Conservation (phyloP, 2,888 invertebrate genomes). For the Zygaena filipendulae region DNA sequence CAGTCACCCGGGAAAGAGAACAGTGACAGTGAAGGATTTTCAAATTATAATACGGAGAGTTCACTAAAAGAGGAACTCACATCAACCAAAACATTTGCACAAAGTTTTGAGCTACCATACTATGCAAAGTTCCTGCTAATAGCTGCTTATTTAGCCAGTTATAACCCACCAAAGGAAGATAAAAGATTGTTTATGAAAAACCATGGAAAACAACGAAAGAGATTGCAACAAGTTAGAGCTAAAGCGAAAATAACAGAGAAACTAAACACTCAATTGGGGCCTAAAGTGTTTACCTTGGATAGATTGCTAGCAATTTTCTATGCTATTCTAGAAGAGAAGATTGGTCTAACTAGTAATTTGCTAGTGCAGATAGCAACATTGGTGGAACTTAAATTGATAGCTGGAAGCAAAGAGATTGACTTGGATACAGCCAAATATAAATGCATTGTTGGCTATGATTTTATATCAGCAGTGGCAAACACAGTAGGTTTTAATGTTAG, state of each 20-base stretch:
- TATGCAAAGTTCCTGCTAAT: slow-evolving; percentile 91
- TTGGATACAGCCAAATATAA: slow-evolving; percentile 87
- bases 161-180: slow-evolving; percentile 91
- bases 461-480: slow-evolving; percentile 80
- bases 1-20: slow-evolving; percentile 47
- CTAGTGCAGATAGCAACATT: slow-evolving; percentile 88
- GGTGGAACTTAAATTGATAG: slow-evolving; percentile 83
- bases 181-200: slow-evolving; percentile 86
- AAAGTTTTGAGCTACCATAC: slow-evolving; percentile 83
- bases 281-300: slow-evolving; percentile 84
- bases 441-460: slow-evolving; percentile 86
- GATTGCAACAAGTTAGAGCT: slow-evolving; percentile 67
- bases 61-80: slow-evolving; percentile 50
- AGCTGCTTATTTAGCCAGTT: slow-evolving; percentile 92
- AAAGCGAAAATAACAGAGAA: slow-evolving; percentile 67
- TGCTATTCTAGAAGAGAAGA: slow-evolving; percentile 85
- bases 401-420: slow-evolving; percentile 77
- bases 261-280: slow-evolving; percentile 79
- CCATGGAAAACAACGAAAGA: slow-evolving; percentile 78
- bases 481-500: slow-evolving; percentile 80
- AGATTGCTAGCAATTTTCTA: slow-evolving; percentile 90
- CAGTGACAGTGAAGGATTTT: slow-evolving; percentile 17
- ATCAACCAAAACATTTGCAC: slow-evolving; percentile 67
- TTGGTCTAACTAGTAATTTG: slow-evolving; percentile 87
- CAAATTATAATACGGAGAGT: slow-evolving; percentile 37